Percentiles rank a stretch among this genome's conserved stretches.
Evolutionary conservation across 2,888 invertebrate genomes (phyloP).

Genomic region (Athripsodes cinereus): DNA sequence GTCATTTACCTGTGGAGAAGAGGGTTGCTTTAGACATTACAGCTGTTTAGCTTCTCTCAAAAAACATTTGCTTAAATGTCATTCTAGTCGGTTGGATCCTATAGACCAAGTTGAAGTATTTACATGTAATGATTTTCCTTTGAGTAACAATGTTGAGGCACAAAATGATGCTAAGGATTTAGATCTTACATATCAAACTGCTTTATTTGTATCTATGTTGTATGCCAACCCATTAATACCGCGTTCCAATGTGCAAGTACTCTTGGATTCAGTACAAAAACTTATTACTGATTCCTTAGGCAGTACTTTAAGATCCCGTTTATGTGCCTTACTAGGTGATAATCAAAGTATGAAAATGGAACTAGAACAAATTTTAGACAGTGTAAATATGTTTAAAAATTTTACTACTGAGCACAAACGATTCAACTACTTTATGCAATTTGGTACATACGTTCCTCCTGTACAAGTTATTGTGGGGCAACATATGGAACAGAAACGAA

Average conservation of each 20-base stretch:
- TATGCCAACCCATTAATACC: not conserved
- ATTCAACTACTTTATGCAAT: not conserved
- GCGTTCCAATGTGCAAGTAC: not conserved
- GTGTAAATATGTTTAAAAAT: not conserved
- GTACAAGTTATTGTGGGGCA: not conserved
- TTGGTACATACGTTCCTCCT: not conserved
- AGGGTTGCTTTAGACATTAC: not conserved
- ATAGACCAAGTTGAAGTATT: no score
- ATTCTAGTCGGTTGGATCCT: not conserved
- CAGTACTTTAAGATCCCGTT: no score
- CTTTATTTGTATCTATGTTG: not conserved
- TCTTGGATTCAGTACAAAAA: not conserved
- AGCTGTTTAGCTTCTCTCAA: not conserved
- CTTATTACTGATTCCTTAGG: not conserved
- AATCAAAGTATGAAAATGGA: not conserved
- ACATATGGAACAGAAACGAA: not conserved
- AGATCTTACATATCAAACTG: not conserved
- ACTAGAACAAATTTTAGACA: not conserved
- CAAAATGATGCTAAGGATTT: not conserved
- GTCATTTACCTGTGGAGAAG: not conserved
- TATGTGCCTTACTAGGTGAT: no score
- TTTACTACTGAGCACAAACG: not conserved
- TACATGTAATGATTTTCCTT: not conserved
- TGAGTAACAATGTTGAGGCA: not conserved
- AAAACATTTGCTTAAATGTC: not conserved